Evolutionary conservation across 2,113 vertebrate species (phyloP).

Genomic region (Calidris pugnax): DNA sequence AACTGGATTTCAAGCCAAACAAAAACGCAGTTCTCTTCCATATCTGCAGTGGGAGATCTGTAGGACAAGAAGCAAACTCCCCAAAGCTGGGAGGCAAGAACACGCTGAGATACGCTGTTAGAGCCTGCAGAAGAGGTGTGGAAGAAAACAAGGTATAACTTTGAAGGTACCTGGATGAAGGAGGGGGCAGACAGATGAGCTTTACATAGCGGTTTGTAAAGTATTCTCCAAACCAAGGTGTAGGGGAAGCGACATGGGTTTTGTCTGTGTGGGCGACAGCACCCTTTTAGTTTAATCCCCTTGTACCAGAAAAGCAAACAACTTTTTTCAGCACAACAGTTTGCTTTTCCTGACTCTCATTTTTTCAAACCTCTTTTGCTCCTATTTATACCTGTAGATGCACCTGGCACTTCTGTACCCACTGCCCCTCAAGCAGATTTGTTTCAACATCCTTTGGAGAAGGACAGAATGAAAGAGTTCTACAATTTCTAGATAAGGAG

Average conservation of each 20-base stretch:
- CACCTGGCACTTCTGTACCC: not conserved
- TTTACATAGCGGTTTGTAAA: not conserved
- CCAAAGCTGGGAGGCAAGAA: not conserved
- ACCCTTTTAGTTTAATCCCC: not conserved
- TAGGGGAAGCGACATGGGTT: not conserved
- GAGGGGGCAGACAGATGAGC: not conserved
- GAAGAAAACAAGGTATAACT: not conserved
- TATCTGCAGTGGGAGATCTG: not conserved
- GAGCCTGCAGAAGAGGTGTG: not conserved
- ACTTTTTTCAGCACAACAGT: not conserved
- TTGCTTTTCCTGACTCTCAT: not conserved
- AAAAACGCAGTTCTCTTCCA: not conserved
- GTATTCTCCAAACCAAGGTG: not conserved
- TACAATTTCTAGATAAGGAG: not conserved
- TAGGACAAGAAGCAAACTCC: not conserved
- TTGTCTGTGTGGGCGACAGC: not conserved
- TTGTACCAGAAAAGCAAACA: not conserved
- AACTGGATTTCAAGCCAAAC: not conserved
- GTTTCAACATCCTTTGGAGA: not conserved
- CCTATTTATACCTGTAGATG: not conserved
- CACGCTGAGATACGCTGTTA: accelerated
- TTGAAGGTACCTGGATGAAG: not conserved
- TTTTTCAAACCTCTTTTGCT: not conserved
- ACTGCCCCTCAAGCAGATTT: not conserved
- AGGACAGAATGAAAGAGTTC: not conserved